Base-by-base conservation (phyloP, 2,113 vertebrate species). In the Okapia johnstoni region DNA sequence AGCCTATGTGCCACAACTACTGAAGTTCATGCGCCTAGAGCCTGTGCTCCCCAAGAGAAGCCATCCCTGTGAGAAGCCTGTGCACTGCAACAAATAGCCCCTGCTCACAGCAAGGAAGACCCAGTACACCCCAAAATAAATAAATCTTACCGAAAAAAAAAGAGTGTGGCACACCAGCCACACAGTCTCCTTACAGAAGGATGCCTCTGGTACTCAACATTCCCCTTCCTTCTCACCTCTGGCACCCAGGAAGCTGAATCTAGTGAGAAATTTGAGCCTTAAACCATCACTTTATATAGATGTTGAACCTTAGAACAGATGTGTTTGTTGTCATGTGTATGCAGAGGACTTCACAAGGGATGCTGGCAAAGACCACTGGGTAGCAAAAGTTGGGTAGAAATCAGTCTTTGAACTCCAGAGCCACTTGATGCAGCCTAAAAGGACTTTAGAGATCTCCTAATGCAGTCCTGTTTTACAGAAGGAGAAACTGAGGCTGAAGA, bases 61-160 rank as follows among this genome's bases (percentile, higher is more conserved):
- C n/a, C 17, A 3, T 21, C n/a, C 4, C 63, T 36, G 4, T 2
- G 19, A 36, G 63, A 70, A 23, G 70, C 70, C 36, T 43, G 70
- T 0, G 0, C 10, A 25, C 21, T 40, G 21, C n/a, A 25, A 14
- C 36, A 43, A 73, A 25, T 23, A 23, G 23, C 9, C 10, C 36
- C 36, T 2, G 10, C 66, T 23, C 1, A 2, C 66, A 40, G 66
- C 9, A 40, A 40, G 10, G 23, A 73, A 73, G 36, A 25, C 36
- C 21, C 66, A 73, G 66, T 12, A 40, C 36, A 73, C 19, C 19
- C 66, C 11, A 12, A 73, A 73, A 23, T 40, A 73, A 40, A 23
- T 70, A 40, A 73, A 40, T 73, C 66, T 40, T 8, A 36, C 63
- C 3, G 8, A 33, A n/a, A 12, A 70, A 36, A 40, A 66, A 19